Base-by-base conservation (phyloP, 1,140 invertebrate species). In the Helicoverpa zea region DNA sequence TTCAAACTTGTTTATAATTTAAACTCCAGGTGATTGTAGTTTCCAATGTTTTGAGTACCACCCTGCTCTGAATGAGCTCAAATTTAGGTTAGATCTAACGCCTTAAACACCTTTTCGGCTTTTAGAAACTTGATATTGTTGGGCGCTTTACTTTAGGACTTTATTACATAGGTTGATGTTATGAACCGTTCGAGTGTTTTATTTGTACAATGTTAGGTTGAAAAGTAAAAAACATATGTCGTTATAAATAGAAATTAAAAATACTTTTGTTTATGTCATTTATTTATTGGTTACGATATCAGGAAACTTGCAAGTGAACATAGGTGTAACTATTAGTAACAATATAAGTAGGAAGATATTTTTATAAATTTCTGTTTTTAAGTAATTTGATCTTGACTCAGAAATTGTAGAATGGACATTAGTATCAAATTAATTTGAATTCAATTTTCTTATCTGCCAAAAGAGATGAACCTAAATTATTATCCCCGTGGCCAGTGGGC, bases 91-190 rank as follows among this genome's bases (percentile, higher is more conserved):
- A 66, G 63, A 43, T 11, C 18, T 59, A 29, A 35, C 3, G 35
- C 43, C 43, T 18, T 47, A 18, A 66, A 66, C 30, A 66, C 63
- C 63, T 66, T 66, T 66, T 23, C n/a, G 63, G 63, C 35, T 66
- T 18, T 47, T 3, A 47, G 35, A 18, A 66, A 66, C 35, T 66
- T 66, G 9, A 47, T 64, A 64, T 49, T 18, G 43, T 66, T 66
- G 35, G 18, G 63, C 16, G 47, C n/a, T 66, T 47, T 10, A 18
- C 4, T 66, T 49, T 43, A 66, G 35, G 3, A 66, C 35, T 66
- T 47, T 64, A 64, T 16, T 64, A n/a, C n/a, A n/a, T n/a, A n/a
- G 61, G 29, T 63, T 7, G 23, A 23, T 23, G 2, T 23, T 23
- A 23, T 23, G 23, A 23, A 23, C 1, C 23, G 23, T 23, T 23